Evolutionary conservation across 1,140 invertebrate species (phyloP).

Genomic region (Popillia japonica): DNA sequence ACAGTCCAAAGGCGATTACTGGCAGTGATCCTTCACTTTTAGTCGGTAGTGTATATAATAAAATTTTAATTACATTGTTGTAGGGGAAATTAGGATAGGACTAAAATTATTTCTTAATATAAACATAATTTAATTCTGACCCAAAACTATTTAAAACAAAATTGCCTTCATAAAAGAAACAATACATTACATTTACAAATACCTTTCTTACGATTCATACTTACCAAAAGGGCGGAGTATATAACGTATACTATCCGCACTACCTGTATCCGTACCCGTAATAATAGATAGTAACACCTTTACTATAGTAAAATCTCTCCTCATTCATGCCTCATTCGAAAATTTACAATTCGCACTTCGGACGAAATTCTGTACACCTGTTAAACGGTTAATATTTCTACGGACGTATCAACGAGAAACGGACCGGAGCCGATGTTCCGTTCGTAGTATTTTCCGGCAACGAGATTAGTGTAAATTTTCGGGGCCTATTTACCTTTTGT

Average conservation of each 20-base stretch:
- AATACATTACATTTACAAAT: background rate
- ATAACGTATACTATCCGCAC: background rate
- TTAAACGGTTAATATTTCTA: background rate
- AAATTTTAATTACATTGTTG: too few relatives aligned
- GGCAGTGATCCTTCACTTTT: too few relatives aligned
- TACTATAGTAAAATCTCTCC: background rate
- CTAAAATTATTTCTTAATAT: too few relatives aligned
- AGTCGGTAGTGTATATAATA: too few relatives aligned
- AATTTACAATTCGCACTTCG: constrained; percentile 35
- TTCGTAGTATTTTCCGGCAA: background rate
- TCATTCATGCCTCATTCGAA: constrained; percentile 23
- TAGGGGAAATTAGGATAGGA: too few relatives aligned
- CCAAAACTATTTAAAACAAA: background rate
- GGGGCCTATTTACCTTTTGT: constrained; percentile 22
- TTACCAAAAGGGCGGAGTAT: too few relatives aligned
- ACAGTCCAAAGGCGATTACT: too few relatives aligned
- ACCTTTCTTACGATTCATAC: too few relatives aligned
- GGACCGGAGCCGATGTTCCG: background rate
- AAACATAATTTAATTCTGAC: background rate
- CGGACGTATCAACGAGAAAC: background rate
- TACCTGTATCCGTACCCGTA: background rate
- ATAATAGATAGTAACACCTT: constrained; percentile 9
- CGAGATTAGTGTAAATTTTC: constrained; percentile 28
- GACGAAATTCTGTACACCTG: constrained; percentile 20
- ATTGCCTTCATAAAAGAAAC: background rate